These are phyloP conservation scores for Tinamus guttatus DNA, from an alignment of 2,113 vertebrate species.

Conservation along the genomic window DNA sequence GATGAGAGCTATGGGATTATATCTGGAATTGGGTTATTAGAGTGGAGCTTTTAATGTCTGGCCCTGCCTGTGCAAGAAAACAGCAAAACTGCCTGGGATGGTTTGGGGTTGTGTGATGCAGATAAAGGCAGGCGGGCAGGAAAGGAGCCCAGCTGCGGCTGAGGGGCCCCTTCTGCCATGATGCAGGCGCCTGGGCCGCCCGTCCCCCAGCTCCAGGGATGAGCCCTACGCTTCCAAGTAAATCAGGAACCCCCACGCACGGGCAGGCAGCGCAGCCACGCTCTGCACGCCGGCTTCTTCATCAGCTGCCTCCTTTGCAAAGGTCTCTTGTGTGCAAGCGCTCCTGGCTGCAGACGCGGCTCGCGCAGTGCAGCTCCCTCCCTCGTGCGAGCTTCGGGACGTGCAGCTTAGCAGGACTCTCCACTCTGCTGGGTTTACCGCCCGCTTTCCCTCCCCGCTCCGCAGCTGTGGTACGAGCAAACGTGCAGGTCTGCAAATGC, in stretches of 20 bases:
- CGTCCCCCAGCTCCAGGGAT: background rate
- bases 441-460: background rate
- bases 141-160: background rate
- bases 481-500: background rate
- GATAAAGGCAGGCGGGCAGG: background rate
- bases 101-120: background rate
- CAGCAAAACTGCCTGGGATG: constrained; percentile 44
- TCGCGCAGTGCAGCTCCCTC: background rate
- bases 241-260: no score
- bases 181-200: background rate
- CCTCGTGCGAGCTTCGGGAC: background rate
- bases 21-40: constrained; percentile 73
- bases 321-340: background rate
- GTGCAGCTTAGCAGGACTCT: background rate
- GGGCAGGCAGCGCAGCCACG: no score
- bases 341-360: background rate
- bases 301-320: background rate
- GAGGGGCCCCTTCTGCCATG: background rate
- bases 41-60: constrained; percentile 64
- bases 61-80: constrained; percentile 29
- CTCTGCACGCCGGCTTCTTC: background rate
- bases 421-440: background rate
- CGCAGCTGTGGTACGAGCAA: background rate
- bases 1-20: constrained; percentile 62
- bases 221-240: no score